These are phyloP conservation scores for Linnaemya vulpina DNA, from an alignment of 2,888 invertebrate species.

Conservation along the genomic window DNA sequence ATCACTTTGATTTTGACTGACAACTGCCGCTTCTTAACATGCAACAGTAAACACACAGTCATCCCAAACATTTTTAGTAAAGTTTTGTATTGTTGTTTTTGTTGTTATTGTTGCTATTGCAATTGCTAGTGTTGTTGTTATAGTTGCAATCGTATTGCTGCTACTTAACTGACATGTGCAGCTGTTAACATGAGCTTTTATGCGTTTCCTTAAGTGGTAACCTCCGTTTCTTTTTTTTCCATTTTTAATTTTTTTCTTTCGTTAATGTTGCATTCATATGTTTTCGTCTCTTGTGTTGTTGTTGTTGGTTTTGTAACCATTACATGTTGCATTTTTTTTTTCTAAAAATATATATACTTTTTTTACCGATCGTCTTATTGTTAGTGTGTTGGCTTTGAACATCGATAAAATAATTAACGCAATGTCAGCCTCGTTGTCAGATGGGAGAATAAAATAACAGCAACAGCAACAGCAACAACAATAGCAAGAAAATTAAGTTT, in stretches of 20 bases:
- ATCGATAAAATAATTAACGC: slow-evolving; percentile 72
- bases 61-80: slow-evolving; percentile 47
- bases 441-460: slow-evolving; percentile 23
- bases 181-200: slow-evolving; percentile 79
- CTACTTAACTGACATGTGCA: slow-evolving; percentile 76
- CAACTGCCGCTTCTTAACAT: slow-evolving; percentile 77
- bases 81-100: slow-evolving; percentile 33
- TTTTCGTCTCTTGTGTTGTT: slow-evolving; percentile 55
- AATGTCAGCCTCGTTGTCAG: slow-evolving; percentile 70
- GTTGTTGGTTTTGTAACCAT: slow-evolving; percentile 58
- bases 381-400: slow-evolving; percentile 56
- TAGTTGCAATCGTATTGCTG: slow-evolving; percentile 57
- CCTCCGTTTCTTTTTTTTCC: slow-evolving; percentile 46
- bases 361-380: slow-evolving; percentile 44
- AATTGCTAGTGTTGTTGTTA: slow-evolving; percentile 67
- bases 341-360: slow-evolving; percentile 38
- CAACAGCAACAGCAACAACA: neutral
- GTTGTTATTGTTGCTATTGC: slow-evolving; percentile 56
- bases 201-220: slow-evolving; percentile 74
- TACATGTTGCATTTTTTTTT: slow-evolving; percentile 65
- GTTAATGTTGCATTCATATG: slow-evolving; percentile 59
- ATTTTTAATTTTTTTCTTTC: neutral
- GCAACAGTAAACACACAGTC: slow-evolving; percentile 58
- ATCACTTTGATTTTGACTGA: slow-evolving; percentile 81
- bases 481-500: slow-evolving; percentile 21